Evolutionary conservation across 1,140 invertebrate genomes (phyloP), one percentile per base, ranked within the genome.

Genomic region (Drosophila saltans): DNA sequence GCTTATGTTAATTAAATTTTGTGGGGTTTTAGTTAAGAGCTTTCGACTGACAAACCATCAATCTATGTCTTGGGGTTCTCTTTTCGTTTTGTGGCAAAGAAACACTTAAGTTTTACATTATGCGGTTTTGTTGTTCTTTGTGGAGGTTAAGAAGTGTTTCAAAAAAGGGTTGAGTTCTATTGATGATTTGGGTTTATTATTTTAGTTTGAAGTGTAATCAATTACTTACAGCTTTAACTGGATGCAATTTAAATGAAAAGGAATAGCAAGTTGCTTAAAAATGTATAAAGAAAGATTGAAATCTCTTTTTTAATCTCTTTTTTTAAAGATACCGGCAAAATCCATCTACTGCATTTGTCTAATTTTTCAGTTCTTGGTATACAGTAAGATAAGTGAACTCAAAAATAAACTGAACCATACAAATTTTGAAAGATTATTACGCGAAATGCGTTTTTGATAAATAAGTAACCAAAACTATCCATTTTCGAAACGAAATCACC

Each of bases 1-100:
- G 84, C 84, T 88, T 88, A 89, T 88, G 84, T 88, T 88, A 88
- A 88, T 88, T 88, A 89, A 80, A 88, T 75, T 83, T 82, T 56
- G 26, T 52, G 48, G 57, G 74, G 63, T 48, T 70, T 60, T 21
- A 68, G 64, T 63, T 68, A 26, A 60, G 43, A 59, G 65, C 77
- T 66, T 71, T 45, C 57, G 24, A 48, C 63, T 52, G 33, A 57
- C 67, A 82, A 88, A 89, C 84, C 80, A 88, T 88, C 83, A 88
- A 78, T 57, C 16, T 26, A 52, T 39, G 39, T 55, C 64, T 55
- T 75, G 41, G 1, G 10, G 64, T 72, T 74, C 59, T 62, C 62
- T 78, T 77, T 40, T 11, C 39, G 39, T 26, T 43, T 52, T 52
- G 45, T 24, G 24, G 45, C 8, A 52, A 52, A 16, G 16, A 16